Conservation (phyloP, 2,888 invertebrate genomes). For the Smittia aterrima region DNA sequence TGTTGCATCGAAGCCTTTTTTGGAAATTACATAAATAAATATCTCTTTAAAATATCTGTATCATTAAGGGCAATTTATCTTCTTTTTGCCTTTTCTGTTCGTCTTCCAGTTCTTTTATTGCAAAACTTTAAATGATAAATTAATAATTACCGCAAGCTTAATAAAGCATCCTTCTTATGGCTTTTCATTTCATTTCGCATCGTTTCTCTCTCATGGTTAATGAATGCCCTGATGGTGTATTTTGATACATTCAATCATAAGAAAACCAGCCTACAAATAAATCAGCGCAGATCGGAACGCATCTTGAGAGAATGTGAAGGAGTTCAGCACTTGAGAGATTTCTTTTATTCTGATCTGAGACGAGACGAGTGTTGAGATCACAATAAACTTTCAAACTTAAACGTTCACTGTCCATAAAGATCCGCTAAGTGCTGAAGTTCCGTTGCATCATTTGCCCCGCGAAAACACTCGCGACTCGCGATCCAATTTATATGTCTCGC, state of each 20-base stretch:
- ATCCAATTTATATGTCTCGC: slow-evolving; percentile 16
- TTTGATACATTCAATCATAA: slow-evolving; percentile 14
- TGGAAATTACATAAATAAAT: slow-evolving; percentile 39
- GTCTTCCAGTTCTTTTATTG: slow-evolving; percentile 25
- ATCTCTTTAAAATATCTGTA: slow-evolving; percentile 32
- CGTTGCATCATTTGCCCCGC: no score
- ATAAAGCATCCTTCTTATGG: background rate
- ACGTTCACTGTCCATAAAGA: no score
- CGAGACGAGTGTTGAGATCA: no score
- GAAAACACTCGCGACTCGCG: no score
- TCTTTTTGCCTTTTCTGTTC: background rate
- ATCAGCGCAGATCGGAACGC: no score
- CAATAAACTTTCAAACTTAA: no score
- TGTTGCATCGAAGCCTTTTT: slow-evolving; percentile 34
- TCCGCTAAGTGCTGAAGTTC: no score
- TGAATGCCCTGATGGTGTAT: background rate
- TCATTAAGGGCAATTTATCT: slow-evolving; percentile 37
- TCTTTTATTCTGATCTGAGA: no score
- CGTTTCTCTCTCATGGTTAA: background rate
- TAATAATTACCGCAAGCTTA: slow-evolving; percentile 38
- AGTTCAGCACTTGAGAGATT: background rate
- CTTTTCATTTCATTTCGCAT: slow-evolving; percentile 2
- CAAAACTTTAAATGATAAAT: slow-evolving; percentile 34
- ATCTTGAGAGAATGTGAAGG: background rate
- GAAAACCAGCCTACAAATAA: background rate